These are phyloP conservation scores for Cichladusa arquata DNA, from an alignment of 2,113 vertebrate genomes.

Conservation along the genomic window DNA sequence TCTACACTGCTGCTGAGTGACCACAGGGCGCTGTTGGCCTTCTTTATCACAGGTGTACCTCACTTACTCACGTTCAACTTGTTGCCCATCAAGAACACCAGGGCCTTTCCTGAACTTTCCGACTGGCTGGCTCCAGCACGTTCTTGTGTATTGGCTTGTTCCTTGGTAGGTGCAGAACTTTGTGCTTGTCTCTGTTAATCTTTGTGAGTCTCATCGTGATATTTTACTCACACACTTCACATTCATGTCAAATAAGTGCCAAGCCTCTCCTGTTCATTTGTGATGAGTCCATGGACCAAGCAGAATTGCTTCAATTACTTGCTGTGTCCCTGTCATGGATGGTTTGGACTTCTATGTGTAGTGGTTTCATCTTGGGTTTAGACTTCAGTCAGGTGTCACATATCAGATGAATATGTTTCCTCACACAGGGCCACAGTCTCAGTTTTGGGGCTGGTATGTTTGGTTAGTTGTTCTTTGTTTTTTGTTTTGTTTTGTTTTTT, in stretches of 20 bases:
- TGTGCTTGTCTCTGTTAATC: neutral
- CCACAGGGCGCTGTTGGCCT: neutral
- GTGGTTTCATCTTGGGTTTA: neutral
- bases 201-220: neutral
- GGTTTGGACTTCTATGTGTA: neutral
- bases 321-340: neutral
- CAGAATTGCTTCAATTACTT: neutral
- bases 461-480: neutral
- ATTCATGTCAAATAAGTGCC: neutral
- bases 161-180: neutral
- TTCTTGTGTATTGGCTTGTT: neutral
- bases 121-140: neutral
- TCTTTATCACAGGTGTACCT: neutral
- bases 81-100: neutral
- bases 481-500: too few species aligned
- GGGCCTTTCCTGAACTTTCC: neutral
- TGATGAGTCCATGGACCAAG: neutral
- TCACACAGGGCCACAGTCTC: neutral
- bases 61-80: accelerated
- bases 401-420: neutral
- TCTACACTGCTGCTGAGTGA: neutral
- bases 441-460: neutral
- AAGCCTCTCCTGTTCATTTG: neutral
- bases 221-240: neutral
- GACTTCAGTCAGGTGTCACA: neutral